A percentile compares a stretch with the other conserved stretches of the same genome.
Conservation (phyloP, 2,113 vertebrate species). For the Protomyctophum bolini region DNA sequence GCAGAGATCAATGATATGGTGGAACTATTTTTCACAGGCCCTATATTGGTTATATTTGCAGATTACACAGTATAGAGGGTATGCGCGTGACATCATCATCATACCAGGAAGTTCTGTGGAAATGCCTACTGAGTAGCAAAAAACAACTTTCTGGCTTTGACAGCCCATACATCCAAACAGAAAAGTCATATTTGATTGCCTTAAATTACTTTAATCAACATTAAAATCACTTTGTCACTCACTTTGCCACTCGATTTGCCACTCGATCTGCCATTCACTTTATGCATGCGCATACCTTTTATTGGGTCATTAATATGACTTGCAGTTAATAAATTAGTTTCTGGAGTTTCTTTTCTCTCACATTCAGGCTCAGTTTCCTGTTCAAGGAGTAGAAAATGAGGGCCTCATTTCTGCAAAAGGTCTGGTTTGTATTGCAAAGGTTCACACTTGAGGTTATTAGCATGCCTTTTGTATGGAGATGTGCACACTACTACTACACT, state of each 20-base stretch:
- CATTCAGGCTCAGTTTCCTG: constrained; percentile 59
- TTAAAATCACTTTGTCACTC: too few relatives aligned
- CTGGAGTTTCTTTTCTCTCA: constrained; percentile 49
- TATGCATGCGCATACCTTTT: too few relatives aligned
- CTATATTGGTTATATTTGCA: constrained; percentile 62
- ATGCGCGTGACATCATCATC: too few relatives aligned
- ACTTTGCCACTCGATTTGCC: too few relatives aligned
- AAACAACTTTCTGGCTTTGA: too few relatives aligned
- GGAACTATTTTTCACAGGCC: constrained; percentile 56
- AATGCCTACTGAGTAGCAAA: too few relatives aligned
- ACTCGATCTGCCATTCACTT: too few relatives aligned
- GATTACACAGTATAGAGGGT: constrained; percentile 35
- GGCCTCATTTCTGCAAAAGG: constrained; percentile 55
- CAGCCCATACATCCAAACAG: too few relatives aligned
- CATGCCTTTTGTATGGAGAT: constrained; percentile 66
- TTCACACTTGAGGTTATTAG: constrained; percentile 61
- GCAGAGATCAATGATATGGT: constrained; percentile 54
- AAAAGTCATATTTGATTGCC: too few relatives aligned
- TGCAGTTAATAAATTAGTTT: constrained; percentile 66
- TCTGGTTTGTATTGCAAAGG: constrained; percentile 47
- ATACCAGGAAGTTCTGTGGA: too few relatives aligned
- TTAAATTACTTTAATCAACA: too few relatives aligned
- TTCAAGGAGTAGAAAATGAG: constrained; percentile 72
- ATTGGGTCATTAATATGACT: constrained; percentile 68
- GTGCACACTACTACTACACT: constrained; percentile 25